Evolutionary conservation across 2,797 vertebrate genomes (phyloP), one percentile per base, ranked within the genome.

Genomic region (Enteromius mattozi): DNA sequence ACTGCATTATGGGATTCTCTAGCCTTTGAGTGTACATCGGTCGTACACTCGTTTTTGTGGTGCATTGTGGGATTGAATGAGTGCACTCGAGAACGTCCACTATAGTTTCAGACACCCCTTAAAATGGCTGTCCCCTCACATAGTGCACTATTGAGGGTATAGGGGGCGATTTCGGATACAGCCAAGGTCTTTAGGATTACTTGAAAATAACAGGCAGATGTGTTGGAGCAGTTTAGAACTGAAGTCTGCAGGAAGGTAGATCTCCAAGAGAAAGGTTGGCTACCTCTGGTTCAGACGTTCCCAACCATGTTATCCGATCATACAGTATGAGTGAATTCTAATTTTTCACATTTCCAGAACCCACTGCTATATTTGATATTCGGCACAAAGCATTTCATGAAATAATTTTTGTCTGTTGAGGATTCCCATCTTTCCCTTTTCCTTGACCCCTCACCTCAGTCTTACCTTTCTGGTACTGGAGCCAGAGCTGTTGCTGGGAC

Each of bases 401-500:
- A 21, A 81, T 33, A 3, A 42, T 59, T 9, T 81, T 56, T 6
- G 6, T 65, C 61, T 0, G 4, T 27, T 70, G 37, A 24, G 2
- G 1, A 14, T 37, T 2, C 33, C 16, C 14, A 40, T 65, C 19
- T 3, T 30, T 68, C 47, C 21, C 45, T 56, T 59, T 3, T 78
- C 37, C 33, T 72, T 3, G 3, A 45, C 9, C 45, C 47, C 91
- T 92, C 86, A 21, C 42, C 35, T 27, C 12, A 24, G 33, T 10
- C 95, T 94, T 93, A 99, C 98, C 98, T 98, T 99, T 99, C 95
- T 99, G 98, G 88, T 99, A 99, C 95, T 99, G 98, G 35, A 99
- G 95, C 98, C 98, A 99, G 74, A 99, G 96, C 92, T 99, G 98
- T 94, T 99, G 98, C 94, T 99, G 98, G 42, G 97, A 94, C 92